Evolutionary conservation across 2,888 invertebrate genomes (phyloP), one percentile per base, ranked within the genome.

Genomic region (Cephus nigrinus): DNA sequence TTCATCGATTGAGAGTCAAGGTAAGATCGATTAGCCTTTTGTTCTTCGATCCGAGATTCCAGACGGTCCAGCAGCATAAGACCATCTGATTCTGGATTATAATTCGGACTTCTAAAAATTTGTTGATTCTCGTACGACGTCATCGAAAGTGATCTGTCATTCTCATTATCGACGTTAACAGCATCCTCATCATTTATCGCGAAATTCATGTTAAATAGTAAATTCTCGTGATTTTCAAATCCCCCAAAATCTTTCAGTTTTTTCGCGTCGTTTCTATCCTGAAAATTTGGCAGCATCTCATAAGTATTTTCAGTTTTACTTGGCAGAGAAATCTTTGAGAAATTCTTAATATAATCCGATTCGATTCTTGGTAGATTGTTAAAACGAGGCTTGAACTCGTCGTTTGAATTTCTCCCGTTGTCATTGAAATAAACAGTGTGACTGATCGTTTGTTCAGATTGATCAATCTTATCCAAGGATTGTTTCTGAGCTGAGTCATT

Each of bases 31-130:
- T 12, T 74, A 33, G 71, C 75, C 35, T 77, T 81, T 40, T 75
- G 82, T 30, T 80, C 80, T 68, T 82, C 82, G 68, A 82, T 82
- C 30, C 76, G 76, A 23, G 77, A 69, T 68, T 82, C 79, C 33
- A 80, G 80, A 12, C 69, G 75, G 30, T 80, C 80, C 72, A 78
- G 76, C 73, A 79, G 69, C 23, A 69, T 73, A 11, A 79, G 40
- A 31, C 79, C 80, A 3, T 82, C 82, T 23, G 77, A 80, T 32
- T 80, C 72, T 15, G 69, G 55, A 1, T 71, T 31, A 33, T 71
- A 71, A 71, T 30, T 71, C 31, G 71, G 12, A 33, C 32, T 32
- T 55, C 23, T 55, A 9, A 55, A 55, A 55, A 55, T 55, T 55
- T 23, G 15, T 23, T 23, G 55, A 55, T 55, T 55, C 9, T 55